A percentile compares a stretch with the other conserved stretches of the same genome.
Conservation (phyloP, 2,797 vertebrate species). For the Argentina silus region DNA sequence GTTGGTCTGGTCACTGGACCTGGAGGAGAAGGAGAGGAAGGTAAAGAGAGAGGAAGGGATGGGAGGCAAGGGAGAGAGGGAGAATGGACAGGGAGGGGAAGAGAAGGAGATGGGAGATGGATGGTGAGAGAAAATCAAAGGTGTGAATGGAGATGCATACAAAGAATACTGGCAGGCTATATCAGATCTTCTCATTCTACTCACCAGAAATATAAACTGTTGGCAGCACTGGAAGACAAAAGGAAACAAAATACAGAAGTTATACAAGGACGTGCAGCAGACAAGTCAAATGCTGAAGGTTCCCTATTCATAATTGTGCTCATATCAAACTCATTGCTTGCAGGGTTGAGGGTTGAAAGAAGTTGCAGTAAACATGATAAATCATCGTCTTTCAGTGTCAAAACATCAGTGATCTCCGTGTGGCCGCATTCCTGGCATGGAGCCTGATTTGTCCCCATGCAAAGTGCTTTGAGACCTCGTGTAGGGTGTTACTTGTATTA, state of each 20-base stretch:
- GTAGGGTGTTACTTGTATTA: not conserved
- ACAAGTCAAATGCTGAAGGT: too few species aligned
- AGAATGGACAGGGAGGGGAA: not conserved
- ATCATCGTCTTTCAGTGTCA: too few species aligned
- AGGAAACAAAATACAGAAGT: conserved; percentile 29
- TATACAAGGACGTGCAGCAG: too few species aligned
- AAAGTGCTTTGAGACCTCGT: too few species aligned
- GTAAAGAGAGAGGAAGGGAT: not conserved
- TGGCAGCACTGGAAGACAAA: conserved; percentile 56
- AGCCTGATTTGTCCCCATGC: too few species aligned
- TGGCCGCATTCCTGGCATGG: too few species aligned
- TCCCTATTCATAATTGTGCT: too few species aligned
- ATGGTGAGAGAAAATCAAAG: not conserved
- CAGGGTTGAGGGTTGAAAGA: too few species aligned
- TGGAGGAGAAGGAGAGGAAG: conserved; percentile 23
- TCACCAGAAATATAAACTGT: conserved; percentile 61
- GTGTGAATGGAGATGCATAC: not conserved
- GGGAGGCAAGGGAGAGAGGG: not conserved
- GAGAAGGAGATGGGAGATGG: not conserved
- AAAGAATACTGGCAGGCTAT: not conserved
- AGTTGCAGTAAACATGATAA: too few species aligned
- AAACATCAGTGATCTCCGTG: too few species aligned
- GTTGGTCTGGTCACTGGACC: conserved; percentile 52
- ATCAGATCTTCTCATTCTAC: conserved; percentile 9
- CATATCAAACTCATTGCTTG: too few species aligned